Conservation (phyloP, 1,140 invertebrate species). For the Delia radicum region DNA sequence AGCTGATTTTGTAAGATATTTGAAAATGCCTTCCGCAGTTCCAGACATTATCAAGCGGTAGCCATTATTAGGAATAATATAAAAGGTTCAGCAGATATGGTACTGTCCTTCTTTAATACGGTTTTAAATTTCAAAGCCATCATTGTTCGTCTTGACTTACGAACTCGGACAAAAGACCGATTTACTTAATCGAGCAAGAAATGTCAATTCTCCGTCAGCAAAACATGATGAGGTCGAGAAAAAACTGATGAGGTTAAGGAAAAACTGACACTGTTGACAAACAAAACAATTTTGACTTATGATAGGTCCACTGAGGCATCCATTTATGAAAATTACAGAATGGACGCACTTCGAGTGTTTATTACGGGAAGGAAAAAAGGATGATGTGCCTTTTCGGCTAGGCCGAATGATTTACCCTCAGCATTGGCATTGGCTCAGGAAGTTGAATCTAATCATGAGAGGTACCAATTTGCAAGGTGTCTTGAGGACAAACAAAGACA, state of each 20-base stretch:
- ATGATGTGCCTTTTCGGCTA: conserved; percentile 8
- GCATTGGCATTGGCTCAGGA: conserved; percentile 28
- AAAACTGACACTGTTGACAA: conserved; percentile 16
- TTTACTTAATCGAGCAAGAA: conserved; percentile 32
- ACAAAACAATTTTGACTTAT: conserved; percentile 15
- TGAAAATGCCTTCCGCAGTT: conserved; percentile 25
- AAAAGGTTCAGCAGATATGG: conserved; percentile 27
- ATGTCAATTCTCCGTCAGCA: conserved; percentile 26
- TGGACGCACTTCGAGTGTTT: conserved; percentile 22
- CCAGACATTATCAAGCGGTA: conserved; percentile 29
- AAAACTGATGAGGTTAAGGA: conserved; percentile 14
- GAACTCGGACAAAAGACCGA: conserved; percentile 30
- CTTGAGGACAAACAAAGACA: neutral
- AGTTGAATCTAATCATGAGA: conserved; percentile 26
- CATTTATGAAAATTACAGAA: conserved; percentile 26
- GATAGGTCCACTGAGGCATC: neutral
- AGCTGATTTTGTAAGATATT: conserved; percentile 31
- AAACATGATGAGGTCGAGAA: conserved; percentile 6
- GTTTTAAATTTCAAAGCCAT: conserved; percentile 34
- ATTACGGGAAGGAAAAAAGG: conserved; percentile 11
- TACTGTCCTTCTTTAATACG: conserved; percentile 28
- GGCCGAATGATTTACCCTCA: conserved; percentile 26
- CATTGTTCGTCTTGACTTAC: conserved; percentile 30
- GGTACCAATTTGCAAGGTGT: conserved; percentile 24
- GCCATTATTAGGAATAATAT: conserved; percentile 33